Conservation (phyloP, 2,113 vertebrate genomes). For the Cochlearius cochlearius region DNA sequence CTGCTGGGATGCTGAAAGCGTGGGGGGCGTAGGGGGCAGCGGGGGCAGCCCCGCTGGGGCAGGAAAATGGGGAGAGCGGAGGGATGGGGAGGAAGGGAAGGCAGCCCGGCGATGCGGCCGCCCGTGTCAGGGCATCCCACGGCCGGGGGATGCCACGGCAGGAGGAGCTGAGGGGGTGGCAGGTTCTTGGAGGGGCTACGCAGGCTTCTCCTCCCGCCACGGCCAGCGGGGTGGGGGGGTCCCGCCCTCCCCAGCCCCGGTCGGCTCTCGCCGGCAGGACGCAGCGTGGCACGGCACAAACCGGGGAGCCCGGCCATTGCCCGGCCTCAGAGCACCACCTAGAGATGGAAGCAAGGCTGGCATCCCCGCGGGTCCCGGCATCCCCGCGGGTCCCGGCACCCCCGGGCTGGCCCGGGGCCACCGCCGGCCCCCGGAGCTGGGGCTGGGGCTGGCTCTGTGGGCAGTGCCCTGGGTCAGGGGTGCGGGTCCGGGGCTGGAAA, state of each 20-base stretch:
- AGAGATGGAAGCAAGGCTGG: slow-evolving; percentile 14
- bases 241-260: background rate
- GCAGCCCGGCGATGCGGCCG: rapidly evolving
- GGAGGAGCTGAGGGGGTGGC: background rate
- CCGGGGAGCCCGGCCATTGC: background rate
- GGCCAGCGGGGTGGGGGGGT: no score
- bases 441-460: background rate
- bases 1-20: background rate
- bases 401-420: background rate
- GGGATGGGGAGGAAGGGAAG: background rate
- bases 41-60: background rate
- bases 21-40: background rate
- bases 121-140: no score
- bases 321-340: slow-evolving; percentile 59
- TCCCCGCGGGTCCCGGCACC: background rate
- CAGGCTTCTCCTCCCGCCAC: background rate
- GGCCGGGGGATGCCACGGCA: background rate
- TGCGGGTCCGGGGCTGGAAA: background rate
- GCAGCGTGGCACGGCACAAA: rapidly evolving
- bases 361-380: background rate
- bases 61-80: background rate
- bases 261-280: rapidly evolving
- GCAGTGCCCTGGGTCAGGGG: background rate
- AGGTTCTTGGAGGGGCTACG: background rate
- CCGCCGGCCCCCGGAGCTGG: background rate